Evolutionary conservation across 2,113 vertebrate genomes (phyloP), one percentile per base, ranked within the genome.

Genomic region (sheep (Ovis aries)): DNA sequence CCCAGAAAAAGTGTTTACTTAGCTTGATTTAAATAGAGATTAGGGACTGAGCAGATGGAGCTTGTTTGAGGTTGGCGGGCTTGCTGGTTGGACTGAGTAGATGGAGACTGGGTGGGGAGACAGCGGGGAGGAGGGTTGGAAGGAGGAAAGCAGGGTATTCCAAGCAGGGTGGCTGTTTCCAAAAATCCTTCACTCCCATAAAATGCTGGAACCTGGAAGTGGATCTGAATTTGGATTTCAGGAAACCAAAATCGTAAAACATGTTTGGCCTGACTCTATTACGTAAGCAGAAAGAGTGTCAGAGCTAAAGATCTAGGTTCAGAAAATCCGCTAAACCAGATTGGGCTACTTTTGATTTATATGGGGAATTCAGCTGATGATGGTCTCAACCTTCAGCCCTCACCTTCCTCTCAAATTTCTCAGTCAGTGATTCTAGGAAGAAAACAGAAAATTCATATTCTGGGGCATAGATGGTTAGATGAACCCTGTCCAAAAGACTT

Each of bases 41-140:
- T 95, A 95, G 89, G 95, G 80, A 57, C 62, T 45, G 78, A 97
- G 96, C 96, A 98, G 94, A 97, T 98, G 97, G 97, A 97, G 88
- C n/a, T 90, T 71, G 77, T 92, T 60, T 59, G 94, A 92, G 55
- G 67, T 95, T 96, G 97, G 95, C 81, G 33, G 64, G 50, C 55
- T 40, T 36, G 45, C 40, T 48, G 29, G 23, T 62, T 52, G 43
- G 88, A 84, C 45, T n/a, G 67, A 84, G 74, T 87, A 89, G 93
- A 93, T 77, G 45, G 78, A 97, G 88, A 71, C 27, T 36, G 45
- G 45, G 45, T 40, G n/a, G 60, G 78, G 40, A 31, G 12, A 13
- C 3, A 5, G 40, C 40, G 15, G 8, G 74, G 55, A 36, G 43
- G n/a, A 55, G 33, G 31, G 7, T 67, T 94, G 82, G 43, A 45